Conservation (phyloP, 2,888 invertebrate genomes). For the Nasonovia ribisnigri region DNA sequence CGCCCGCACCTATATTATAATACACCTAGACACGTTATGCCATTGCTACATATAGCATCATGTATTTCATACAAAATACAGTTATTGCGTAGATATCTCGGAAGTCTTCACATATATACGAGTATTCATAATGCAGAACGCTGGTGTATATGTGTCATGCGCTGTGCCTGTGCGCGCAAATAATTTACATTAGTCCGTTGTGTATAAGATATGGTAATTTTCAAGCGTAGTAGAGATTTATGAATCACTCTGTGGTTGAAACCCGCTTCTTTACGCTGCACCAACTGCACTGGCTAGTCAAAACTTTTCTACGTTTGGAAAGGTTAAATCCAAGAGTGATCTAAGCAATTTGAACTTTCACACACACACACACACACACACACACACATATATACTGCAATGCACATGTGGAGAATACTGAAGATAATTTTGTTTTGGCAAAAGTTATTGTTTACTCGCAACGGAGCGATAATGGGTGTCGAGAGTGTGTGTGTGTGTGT, state of each 20-base stretch:
- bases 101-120: not conserved
- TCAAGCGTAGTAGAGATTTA: slow-evolving; percentile 30
- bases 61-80: not conserved
- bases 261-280: not conserved
- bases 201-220: not conserved
- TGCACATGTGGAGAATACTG: not conserved
- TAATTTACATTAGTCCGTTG: slow-evolving; percentile 53
- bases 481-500: not conserved
- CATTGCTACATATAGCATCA: not conserved
- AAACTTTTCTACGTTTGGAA: slow-evolving; percentile 34
- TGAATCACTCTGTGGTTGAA: slow-evolving; percentile 39
- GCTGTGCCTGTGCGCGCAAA: not conserved
- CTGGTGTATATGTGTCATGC: not conserved
- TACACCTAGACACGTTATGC: not conserved
- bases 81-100: not conserved
- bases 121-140: not conserved
- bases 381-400: not conserved
- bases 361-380: not conserved
- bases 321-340: not conserved
- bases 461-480: not conserved
- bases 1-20: not conserved
- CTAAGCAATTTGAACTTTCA: not conserved
- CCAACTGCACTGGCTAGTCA: slow-evolving; percentile 28
- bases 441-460: slow-evolving; percentile 14
- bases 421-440: slow-evolving; percentile 37